phyloP scores from a whole-genome alignment of 2,113 vertebrate genomes.

The Cyprinodon brontotheroides region DNA sequence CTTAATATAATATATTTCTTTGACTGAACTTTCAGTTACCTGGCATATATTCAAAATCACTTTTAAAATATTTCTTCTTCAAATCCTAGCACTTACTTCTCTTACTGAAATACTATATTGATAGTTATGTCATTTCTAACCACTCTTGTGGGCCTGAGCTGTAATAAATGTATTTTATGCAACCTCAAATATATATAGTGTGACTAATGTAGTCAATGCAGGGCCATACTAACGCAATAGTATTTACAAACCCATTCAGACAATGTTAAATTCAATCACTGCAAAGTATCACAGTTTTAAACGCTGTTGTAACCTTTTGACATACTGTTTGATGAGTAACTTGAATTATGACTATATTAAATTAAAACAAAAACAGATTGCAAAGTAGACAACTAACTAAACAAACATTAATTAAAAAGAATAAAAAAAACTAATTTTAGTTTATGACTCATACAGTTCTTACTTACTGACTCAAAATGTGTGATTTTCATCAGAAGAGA shows the following conservation, averaged over 20 bases:
- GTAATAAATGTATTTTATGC: background rate
- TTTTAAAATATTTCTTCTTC: background rate
- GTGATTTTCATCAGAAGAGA: background rate
- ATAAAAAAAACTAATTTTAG: background rate
- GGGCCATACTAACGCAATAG: conserved; percentile 13
- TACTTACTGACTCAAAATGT: background rate
- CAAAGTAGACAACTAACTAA: background rate
- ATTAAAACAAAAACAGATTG: background rate
- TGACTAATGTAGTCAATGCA: conserved; percentile 6
- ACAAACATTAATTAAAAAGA: background rate
- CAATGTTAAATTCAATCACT: conserved; percentile 1
- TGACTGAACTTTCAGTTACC: too few relatives aligned
- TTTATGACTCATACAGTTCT: background rate
- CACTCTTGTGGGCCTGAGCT: conserved; percentile 1
- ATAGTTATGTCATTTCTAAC: background rate
- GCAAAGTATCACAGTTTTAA: background rate
- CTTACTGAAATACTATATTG: background rate
- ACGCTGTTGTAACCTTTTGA: background rate
- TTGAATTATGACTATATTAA: background rate
- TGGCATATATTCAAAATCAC: too few relatives aligned
- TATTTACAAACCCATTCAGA: conserved; percentile 21
- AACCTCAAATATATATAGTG: background rate
- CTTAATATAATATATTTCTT: too few relatives aligned
- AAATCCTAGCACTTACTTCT: background rate
- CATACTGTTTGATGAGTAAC: background rate